Conservation (phyloP, 2,888 invertebrate species). For the Aelia acuminata region DNA sequence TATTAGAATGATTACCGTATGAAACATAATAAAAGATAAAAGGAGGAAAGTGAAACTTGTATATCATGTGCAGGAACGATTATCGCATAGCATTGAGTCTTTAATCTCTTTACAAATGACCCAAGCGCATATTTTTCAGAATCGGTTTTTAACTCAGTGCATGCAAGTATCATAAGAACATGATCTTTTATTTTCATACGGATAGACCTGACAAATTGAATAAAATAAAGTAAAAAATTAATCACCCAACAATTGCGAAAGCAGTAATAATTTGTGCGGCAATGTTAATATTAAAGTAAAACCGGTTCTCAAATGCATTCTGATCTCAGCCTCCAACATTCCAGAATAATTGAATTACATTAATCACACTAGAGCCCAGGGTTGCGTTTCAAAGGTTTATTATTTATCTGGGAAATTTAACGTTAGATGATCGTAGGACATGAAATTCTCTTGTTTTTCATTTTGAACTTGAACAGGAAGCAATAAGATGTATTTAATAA, state of each 20-base stretch:
- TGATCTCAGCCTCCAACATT: neutral
- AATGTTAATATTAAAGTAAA: neutral
- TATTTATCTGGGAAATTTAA: neutral
- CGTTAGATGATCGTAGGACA: neutral
- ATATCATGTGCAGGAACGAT: neutral
- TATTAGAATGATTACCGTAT: no score
- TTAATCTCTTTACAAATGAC: neutral
- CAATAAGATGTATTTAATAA: no score
- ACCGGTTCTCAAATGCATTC: neutral
- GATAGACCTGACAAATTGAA: neutral
- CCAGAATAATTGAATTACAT: conserved; percentile 17
- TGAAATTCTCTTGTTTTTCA: neutral
- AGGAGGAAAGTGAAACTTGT: neutral
- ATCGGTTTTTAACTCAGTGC: neutral
- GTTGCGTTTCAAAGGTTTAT: neutral
- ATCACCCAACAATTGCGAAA: neutral
- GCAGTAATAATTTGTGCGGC: neutral
- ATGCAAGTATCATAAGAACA: neutral
- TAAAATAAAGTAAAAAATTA: neutral
- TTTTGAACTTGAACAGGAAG: neutral
- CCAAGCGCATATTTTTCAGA: neutral
- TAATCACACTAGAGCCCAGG: neutral
- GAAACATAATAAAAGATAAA: neutral
- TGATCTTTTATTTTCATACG: neutral
- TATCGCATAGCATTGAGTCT: neutral